Evolutionary conservation across 2,888 invertebrate genomes (phyloP).

Genomic region (Euphydryas editha): DNA sequence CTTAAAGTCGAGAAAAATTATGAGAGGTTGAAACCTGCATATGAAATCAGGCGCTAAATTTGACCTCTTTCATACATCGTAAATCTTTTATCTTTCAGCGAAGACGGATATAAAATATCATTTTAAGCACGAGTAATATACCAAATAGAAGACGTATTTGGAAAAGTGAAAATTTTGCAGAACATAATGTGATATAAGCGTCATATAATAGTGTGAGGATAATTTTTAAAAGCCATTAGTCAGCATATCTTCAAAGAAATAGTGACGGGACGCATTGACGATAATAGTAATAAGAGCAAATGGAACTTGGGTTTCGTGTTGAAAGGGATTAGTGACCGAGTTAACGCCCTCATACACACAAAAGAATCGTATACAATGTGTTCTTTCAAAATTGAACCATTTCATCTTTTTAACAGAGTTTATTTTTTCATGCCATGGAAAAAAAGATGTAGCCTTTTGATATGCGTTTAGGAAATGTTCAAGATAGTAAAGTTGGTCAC

Average conservation of each 20-base stretch:
- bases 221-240: slow-evolving; percentile 43
- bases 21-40: slow-evolving; percentile 27
- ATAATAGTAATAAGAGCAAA: slow-evolving; percentile 63
- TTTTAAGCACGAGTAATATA: too few species aligned
- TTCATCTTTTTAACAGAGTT: slow-evolving; percentile 26
- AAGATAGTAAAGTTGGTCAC: slow-evolving; percentile 40
- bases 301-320: slow-evolving; percentile 53
- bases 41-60: slow-evolving; percentile 25
- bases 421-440: slow-evolving; percentile 29
- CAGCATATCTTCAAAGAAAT: slow-evolving; percentile 53
- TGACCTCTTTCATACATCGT: slow-evolving; percentile 20
- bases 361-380: slow-evolving; percentile 27
- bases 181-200: background rate
- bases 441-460: slow-evolving; percentile 32
- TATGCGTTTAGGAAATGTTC: slow-evolving; percentile 37
- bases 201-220: slow-evolving; percentile 3
- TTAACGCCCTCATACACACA: slow-evolving; percentile 37
- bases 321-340: slow-evolving; percentile 47
- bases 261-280: slow-evolving; percentile 61
- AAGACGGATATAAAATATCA: background rate
- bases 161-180: background rate
- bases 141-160: background rate
- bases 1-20: slow-evolving; percentile 15
- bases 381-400: slow-evolving; percentile 25
- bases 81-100: slow-evolving; percentile 22